Percentiles rank a stretch among this genome's conserved stretches.
These are phyloP conservation scores for Aeoliscus strigatus DNA, from an alignment of 2,797 vertebrate species.

Conservation along the genomic window DNA sequence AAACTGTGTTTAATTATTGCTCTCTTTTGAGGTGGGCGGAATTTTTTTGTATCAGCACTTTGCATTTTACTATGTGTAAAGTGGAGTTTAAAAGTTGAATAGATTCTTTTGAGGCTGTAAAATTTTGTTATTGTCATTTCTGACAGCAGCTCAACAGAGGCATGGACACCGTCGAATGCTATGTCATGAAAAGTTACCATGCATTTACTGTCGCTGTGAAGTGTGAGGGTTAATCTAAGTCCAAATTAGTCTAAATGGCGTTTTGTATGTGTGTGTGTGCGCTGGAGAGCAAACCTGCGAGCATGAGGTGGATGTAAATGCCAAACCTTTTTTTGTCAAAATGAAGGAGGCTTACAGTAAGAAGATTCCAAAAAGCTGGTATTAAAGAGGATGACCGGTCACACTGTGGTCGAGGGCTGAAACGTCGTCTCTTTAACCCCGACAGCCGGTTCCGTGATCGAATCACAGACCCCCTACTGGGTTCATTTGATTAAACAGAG, in stretches of 20 bases:
- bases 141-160: no score
- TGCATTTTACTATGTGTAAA: no score
- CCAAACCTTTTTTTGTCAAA: slow-evolving; percentile 37
- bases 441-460: slow-evolving; percentile 3
- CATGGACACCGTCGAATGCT: no score
- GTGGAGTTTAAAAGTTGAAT: no score
- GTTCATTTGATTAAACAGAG: slow-evolving; percentile 49
- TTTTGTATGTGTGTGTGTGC: slow-evolving; percentile 1
- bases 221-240: slow-evolving; percentile 18
- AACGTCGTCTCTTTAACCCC: background rate
- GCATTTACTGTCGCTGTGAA: no score
- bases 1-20: no score
- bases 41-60: no score
- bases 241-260: slow-evolving; percentile 16
- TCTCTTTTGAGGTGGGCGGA: no score
- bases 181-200: no score
- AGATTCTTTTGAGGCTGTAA: no score
- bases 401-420: slow-evolving; percentile 11
- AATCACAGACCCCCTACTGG: slow-evolving; percentile 28
- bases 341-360: slow-evolving; percentile 53
- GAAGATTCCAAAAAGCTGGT: slow-evolving; percentile 60
- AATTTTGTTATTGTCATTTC: no score
- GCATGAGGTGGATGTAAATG: slow-evolving; percentile 13
- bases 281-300: slow-evolving; percentile 1
- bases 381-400: slow-evolving; percentile 38